These are phyloP conservation scores for Coregonus suidteri DNA, from an alignment of 2,797 vertebrate species.

Conservation along the genomic window DNA sequence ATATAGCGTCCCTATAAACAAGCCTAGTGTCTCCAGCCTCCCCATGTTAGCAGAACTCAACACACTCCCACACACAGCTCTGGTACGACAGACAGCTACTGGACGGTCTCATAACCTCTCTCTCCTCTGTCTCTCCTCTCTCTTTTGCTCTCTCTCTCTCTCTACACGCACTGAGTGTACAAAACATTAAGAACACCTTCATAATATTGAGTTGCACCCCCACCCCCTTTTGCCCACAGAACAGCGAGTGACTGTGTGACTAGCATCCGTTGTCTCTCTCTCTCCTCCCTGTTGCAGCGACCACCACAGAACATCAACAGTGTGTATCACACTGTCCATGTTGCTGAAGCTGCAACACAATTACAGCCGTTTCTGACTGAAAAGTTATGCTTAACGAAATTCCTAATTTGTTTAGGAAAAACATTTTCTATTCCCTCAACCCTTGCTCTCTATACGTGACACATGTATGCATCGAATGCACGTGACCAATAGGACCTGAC, in stretches of 20 bases:
- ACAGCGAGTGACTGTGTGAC: neutral
- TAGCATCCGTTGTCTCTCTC: neutral
- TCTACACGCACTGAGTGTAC: neutral
- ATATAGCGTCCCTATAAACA: slow-evolving; percentile 14
- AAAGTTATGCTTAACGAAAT: no score
- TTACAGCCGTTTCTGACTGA: no score
- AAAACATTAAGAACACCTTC: no score
- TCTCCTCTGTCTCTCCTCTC: neutral
- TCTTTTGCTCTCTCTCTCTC: neutral
- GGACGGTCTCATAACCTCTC: neutral
- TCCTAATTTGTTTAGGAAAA: no score
- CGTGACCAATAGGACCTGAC: no score
- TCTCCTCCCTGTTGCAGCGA: neutral
- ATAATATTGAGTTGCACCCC: no score
- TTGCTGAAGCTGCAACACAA: no score
- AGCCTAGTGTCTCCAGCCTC: slow-evolving; percentile 21
- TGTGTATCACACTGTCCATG: no score
- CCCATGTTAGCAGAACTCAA: neutral
- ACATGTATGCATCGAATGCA: no score
- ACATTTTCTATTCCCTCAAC: no score
- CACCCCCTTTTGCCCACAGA: neutral
- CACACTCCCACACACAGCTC: slow-evolving; percentile 33
- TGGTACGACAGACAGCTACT: neutral
- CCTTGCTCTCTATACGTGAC: no score
- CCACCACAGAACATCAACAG: no score